Percentiles rank a stretch among this genome's conserved stretches.
These are phyloP conservation scores for Sorex maritimensis DNA, from an alignment of 2,797 vertebrate genomes.

Conservation along the genomic window DNA sequence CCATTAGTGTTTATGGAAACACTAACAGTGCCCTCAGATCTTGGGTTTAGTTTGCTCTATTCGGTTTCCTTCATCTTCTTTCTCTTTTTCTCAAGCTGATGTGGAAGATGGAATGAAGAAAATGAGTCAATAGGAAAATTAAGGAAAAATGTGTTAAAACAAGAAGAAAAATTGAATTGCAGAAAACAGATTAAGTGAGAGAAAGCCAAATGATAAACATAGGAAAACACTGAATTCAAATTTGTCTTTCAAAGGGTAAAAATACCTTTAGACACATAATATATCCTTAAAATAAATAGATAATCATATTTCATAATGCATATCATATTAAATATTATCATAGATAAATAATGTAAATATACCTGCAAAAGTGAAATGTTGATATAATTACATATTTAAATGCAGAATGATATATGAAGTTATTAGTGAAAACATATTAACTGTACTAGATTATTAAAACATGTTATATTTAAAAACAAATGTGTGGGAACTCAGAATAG, in stretches of 20 bases:
- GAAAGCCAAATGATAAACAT: conserved; percentile 10
- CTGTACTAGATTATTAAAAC: conserved; percentile 16
- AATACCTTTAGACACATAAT: conserved; percentile 59
- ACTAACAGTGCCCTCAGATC: neutral
- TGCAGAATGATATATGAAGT: neutral
- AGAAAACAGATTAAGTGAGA: neutral
- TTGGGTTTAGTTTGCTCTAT: neutral
- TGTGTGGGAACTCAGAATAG: conserved; percentile 25
- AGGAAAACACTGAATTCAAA: conserved; percentile 1
- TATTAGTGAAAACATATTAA: conserved; percentile 25
- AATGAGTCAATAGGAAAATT: neutral
- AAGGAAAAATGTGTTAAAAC: conserved; percentile 34
- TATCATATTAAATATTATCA: conserved; percentile 6
- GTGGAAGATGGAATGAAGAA: neutral
- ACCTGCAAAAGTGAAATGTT: neutral
- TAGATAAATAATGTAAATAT: conserved; percentile 1
- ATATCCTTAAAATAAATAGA: neutral
- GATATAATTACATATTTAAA: conserved; percentile 20
- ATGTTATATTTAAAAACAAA: neutral
- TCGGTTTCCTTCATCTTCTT: neutral
- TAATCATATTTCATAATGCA: neutral
- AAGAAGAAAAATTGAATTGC: neutral
- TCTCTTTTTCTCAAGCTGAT: neutral
- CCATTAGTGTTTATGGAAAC: conserved; percentile 14
- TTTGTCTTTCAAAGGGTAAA: conserved; percentile 47